Percentiles rank a stretch among this genome's conserved stretches.
Evolutionary conservation across 2,888 invertebrate genomes (phyloP).

Genomic region (Drosophila vallismaia): DNA sequence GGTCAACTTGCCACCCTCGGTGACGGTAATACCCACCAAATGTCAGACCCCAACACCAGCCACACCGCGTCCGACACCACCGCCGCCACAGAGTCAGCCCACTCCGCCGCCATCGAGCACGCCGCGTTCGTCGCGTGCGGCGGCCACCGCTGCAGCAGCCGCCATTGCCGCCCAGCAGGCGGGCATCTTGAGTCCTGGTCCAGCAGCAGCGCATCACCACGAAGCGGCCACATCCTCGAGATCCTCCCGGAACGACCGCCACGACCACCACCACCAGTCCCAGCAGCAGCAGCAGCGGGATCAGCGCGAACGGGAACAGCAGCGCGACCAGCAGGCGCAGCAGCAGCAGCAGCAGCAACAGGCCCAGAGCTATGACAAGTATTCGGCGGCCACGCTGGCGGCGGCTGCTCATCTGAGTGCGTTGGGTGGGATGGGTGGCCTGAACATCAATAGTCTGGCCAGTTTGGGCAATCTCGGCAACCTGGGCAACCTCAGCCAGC

Average conservation of each 20-base stretch:
- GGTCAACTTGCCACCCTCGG: slow-evolving; percentile 81
- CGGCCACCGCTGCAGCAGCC: slow-evolving; percentile 71
- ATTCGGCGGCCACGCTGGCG: slow-evolving; percentile 85
- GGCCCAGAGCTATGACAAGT: slow-evolving; percentile 82
- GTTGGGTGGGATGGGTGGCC: slow-evolving; percentile 80
- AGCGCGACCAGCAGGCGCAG: slow-evolving; percentile 77
- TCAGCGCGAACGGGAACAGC: slow-evolving; percentile 70
- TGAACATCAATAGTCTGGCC: slow-evolving; percentile 82
- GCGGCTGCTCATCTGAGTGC: slow-evolving; percentile 83
- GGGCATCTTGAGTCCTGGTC: slow-evolving; percentile 67
- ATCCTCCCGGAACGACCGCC: slow-evolving; percentile 69
- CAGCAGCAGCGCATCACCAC: slow-evolving; percentile 70
- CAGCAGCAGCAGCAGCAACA: slow-evolving; percentile 76
- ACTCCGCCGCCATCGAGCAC: slow-evolving; percentile 80
- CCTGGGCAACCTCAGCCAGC: slow-evolving; percentile 78
- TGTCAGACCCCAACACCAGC: slow-evolving; percentile 84
- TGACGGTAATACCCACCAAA: slow-evolving; percentile 82
- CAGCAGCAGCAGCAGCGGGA: slow-evolving; percentile 66
- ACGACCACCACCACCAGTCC: slow-evolving; percentile 67
- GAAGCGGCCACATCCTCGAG: slow-evolving; percentile 68
- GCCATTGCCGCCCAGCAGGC: slow-evolving; percentile 69
- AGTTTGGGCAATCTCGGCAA: slow-evolving; percentile 77
- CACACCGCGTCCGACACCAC: slow-evolving; percentile 85
- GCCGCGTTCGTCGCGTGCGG: slow-evolving; percentile 79
- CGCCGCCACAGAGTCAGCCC: slow-evolving; percentile 83